phyloP scores from a whole-genome alignment of 1,140 invertebrate species.

The Drosophila albomicans region DNA sequence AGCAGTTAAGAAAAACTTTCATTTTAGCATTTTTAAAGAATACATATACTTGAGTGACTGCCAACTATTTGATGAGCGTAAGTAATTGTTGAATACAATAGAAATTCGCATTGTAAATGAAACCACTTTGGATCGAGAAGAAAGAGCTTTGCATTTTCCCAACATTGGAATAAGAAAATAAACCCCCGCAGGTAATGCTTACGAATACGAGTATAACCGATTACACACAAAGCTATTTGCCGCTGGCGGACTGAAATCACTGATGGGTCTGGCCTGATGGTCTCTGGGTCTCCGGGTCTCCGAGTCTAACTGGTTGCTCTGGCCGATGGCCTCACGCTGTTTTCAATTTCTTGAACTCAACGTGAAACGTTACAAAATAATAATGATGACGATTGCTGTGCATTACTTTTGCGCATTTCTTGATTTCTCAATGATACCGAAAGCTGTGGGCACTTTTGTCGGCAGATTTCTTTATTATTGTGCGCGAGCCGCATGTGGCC shows the following conservation, averaged over 20 bases:
- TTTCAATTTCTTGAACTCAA: slow-evolving; percentile 79
- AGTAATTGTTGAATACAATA: slow-evolving; percentile 16
- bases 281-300: background rate
- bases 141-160: slow-evolving; percentile 27
- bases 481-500: slow-evolving; percentile 72
- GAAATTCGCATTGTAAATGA: slow-evolving; percentile 44
- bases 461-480: slow-evolving; percentile 79
- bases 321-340: slow-evolving; percentile 60
- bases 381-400: slow-evolving; percentile 70
- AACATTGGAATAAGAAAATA: slow-evolving; percentile 53
- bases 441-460: slow-evolving; percentile 53
- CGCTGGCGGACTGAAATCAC: slow-evolving; percentile 43
- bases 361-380: slow-evolving; percentile 81
- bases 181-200: slow-evolving; percentile 61
- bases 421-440: slow-evolving; percentile 73
- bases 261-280: slow-evolving; percentile 7
- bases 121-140: slow-evolving; percentile 41
- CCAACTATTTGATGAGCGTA: slow-evolving; percentile 21
- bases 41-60: background rate
- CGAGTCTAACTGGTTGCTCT: background rate
- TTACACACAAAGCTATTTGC: slow-evolving; percentile 76
- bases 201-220: slow-evolving; percentile 48
- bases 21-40: background rate
- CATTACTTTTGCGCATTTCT: slow-evolving; percentile 74
- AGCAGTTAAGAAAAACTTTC: background rate